Conservation (phyloP, 2,797 vertebrate genomes). For the Chromis chromis region DNA sequence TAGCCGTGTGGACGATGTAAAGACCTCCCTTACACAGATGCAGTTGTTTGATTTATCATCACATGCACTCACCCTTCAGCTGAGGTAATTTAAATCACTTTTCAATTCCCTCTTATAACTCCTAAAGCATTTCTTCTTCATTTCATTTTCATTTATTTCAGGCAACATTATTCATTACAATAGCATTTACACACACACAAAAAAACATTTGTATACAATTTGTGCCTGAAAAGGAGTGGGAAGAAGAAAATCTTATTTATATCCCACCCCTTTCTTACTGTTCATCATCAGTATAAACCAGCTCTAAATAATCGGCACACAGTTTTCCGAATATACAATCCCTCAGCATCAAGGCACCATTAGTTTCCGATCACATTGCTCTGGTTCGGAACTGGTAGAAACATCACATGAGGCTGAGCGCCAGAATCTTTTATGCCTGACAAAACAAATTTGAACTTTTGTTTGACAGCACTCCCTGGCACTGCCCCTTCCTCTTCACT, state of each 20-base stretch:
- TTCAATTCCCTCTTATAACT: slow-evolving; percentile 1
- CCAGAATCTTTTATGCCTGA: slow-evolving; percentile 56
- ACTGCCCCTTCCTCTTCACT: slow-evolving; percentile 61
- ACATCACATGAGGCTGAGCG: slow-evolving; percentile 47
- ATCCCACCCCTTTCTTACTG: too few relatives aligned
- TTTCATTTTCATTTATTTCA: too few relatives aligned
- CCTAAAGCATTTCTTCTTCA: neutral
- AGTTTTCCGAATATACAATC: slow-evolving; percentile 31
- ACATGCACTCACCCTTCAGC: slow-evolving; percentile 12
- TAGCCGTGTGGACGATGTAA: neutral
- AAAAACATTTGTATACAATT: too few relatives aligned
- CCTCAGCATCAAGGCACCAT: neutral
- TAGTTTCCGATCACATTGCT: slow-evolving; percentile 25
- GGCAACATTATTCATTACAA: too few relatives aligned
- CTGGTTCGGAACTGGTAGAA: slow-evolving; percentile 39
- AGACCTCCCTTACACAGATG: neutral
- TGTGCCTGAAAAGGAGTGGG: too few relatives aligned
- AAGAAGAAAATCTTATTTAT: too few relatives aligned
- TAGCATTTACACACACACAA: too few relatives aligned
- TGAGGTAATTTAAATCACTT: slow-evolving; percentile 15
- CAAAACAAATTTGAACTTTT: slow-evolving; percentile 67
- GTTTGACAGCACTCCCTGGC: slow-evolving; percentile 58
- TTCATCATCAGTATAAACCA: neutral
- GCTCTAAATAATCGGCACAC: slow-evolving; percentile 30
- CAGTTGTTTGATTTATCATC: slow-evolving; percentile 39